Percentiles rank a stretch among this genome's conserved stretches.
Evolutionary conservation across 2,797 vertebrate genomes (phyloP).

Genomic region (Austrolebias charrua): DNA sequence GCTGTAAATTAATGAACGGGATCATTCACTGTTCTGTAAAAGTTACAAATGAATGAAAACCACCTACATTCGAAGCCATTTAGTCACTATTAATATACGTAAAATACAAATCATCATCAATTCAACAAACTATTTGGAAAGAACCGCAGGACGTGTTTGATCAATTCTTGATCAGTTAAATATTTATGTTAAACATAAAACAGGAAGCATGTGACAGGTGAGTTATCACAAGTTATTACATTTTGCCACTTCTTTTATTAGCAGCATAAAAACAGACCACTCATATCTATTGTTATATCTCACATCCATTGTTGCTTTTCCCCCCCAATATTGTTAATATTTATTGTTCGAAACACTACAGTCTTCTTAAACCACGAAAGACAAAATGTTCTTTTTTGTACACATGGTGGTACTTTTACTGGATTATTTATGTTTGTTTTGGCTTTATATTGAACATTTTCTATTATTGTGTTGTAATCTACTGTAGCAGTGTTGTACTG

Average conservation of each 20-base stretch:
- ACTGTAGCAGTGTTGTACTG: constrained; percentile 55
- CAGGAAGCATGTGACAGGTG: constrained; percentile 9
- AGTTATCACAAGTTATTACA: constrained; percentile 7
- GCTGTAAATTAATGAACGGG: neutral
- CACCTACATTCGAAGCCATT: constrained; percentile 5
- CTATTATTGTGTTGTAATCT: constrained; percentile 25
- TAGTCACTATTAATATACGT: neutral
- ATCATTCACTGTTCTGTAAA: neutral
- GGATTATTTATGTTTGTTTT: constrained; percentile 59
- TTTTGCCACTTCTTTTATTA: constrained; percentile 16
- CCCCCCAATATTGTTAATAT: constrained; percentile 54
- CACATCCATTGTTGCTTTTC: constrained; percentile 23
- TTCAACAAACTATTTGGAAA: constrained; percentile 30
- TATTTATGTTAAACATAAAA: constrained; percentile 59
- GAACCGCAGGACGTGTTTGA: constrained; percentile 29
- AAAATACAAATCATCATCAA: constrained; percentile 3
- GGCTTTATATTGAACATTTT: constrained; percentile 40
- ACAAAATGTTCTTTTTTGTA: constrained; percentile 54
- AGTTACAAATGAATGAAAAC: constrained; percentile 4
- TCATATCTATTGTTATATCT: constrained; percentile 40
- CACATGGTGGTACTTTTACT: constrained; percentile 59
- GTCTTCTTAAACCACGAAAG: constrained; percentile 26
- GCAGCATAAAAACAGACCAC: constrained; percentile 23
- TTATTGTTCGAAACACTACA: constrained; percentile 78
- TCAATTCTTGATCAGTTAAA: constrained; percentile 42